A percentile compares a stretch with the other conserved stretches of the same genome.
These are phyloP conservation scores for Mormyrops attenuatus DNA, from an alignment of 2,797 vertebrate genomes.

Conservation along the genomic window DNA sequence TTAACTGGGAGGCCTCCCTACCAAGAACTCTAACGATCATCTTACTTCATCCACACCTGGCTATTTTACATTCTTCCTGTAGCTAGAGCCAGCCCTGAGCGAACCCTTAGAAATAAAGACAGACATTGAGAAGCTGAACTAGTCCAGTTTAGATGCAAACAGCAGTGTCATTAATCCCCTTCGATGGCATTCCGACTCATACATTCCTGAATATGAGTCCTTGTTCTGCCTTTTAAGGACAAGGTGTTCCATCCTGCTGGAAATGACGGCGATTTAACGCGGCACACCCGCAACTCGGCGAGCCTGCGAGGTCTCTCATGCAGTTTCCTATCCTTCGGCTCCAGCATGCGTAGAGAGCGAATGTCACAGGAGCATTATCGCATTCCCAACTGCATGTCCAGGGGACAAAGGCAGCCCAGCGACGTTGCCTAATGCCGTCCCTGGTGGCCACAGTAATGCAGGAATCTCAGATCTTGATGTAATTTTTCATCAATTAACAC, in stretches of 20 bases:
- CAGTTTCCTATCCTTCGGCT: background rate
- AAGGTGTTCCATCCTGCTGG: background rate
- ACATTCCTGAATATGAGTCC: background rate
- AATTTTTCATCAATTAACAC: conserved; percentile 11
- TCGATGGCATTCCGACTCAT: background rate
- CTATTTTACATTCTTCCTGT: background rate
- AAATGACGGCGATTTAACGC: background rate
- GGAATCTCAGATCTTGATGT: background rate
- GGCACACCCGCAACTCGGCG: background rate
- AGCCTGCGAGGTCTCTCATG: background rate
- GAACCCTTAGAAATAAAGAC: background rate
- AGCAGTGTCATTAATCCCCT: background rate
- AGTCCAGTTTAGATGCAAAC: background rate
- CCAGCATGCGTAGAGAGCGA: background rate
- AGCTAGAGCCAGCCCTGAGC: background rate
- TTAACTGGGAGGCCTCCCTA: background rate
- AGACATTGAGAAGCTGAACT: background rate
- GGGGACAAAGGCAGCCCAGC: conserved; percentile 8
- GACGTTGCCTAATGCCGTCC: background rate
- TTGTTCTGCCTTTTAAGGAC: background rate
- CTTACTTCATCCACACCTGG: background rate
- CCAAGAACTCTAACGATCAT: background rate
- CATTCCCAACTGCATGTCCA: background rate
- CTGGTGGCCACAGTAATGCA: background rate
- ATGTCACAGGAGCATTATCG: background rate